A percentile compares a stretch with the other conserved stretches of the same genome.
Evolutionary conservation across 1,140 invertebrate genomes (phyloP).

Genomic region (Eriocheir sinensis): DNA sequence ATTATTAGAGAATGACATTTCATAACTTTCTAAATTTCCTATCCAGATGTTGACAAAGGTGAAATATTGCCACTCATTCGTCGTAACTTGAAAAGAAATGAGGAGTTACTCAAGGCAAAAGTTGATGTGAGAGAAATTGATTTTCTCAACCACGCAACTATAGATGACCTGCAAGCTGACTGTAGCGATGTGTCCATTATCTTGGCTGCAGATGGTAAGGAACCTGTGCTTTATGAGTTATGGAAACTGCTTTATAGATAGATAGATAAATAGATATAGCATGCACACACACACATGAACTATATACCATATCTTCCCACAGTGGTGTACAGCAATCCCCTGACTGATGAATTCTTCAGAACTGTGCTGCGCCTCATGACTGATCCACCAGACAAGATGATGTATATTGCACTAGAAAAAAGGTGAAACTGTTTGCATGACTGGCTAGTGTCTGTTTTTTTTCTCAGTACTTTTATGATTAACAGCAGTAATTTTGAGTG

Average conservation of each 20-base stretch:
- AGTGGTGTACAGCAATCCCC: conserved; percentile 91
- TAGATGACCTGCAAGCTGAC: conserved; percentile 79
- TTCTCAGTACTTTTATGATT: too few relatives aligned
- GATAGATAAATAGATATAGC: neutral
- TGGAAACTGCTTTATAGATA: neutral
- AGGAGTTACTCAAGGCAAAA: conserved; percentile 83
- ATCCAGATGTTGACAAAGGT: conserved; percentile 85
- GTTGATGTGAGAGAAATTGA: conserved; percentile 86
- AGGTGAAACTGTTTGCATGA: conserved; percentile 64
- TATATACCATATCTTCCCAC: neutral
- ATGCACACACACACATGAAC: neutral
- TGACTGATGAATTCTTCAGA: conserved; percentile 91
- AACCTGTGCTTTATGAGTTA: neutral
- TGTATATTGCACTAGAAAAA: conserved; percentile 93
- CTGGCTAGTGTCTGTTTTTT: too few relatives aligned
- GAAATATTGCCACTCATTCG: conserved; percentile 89
- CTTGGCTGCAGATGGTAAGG: conserved; percentile 67
- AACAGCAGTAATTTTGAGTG: too few relatives aligned
- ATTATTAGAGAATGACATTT: neutral
- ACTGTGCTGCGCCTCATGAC: conserved; percentile 88
- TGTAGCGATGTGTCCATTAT: conserved; percentile 59
- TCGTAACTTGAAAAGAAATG: conserved; percentile 87
- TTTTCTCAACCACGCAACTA: conserved; percentile 82
- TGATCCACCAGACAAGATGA: conserved; percentile 84
- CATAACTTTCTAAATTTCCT: neutral